Evolutionary conservation across 2,888 invertebrate species (phyloP).

Genomic region (Eupithecia pulchellata): DNA sequence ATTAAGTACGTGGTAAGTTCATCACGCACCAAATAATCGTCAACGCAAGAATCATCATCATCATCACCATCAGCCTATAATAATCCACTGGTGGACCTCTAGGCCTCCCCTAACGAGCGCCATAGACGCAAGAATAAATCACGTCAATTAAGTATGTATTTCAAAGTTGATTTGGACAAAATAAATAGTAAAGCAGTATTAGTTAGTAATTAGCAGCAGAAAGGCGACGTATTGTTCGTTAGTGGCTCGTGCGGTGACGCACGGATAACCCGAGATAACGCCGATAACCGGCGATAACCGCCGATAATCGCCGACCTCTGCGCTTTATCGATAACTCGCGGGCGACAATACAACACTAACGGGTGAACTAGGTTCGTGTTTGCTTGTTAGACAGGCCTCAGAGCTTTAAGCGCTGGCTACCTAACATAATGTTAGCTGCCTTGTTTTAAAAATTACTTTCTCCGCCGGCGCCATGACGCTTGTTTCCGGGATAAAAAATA

Average conservation of each 20-base stretch:
- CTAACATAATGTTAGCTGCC: neutral
- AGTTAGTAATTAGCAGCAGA: constrained; percentile 43
- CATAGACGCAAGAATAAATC: constrained; percentile 16
- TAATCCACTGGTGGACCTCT: no score
- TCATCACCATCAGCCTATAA: no score
- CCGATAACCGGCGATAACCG: constrained; percentile 41
- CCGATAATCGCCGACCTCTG: constrained; percentile 19
- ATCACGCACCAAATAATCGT: neutral
- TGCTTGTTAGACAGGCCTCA: neutral
- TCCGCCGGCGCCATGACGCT: neutral
- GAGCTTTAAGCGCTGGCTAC: neutral
- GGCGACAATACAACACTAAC: constrained; percentile 8
- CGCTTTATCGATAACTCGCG: constrained; percentile 15
- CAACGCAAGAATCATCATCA: constrained; percentile 7
- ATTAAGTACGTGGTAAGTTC: no score
- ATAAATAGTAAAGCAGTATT: constrained; percentile 21
- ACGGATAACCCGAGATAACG: constrained; percentile 40
- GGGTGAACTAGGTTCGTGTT: neutral
- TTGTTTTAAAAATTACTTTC: neutral
- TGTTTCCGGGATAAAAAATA: no score
- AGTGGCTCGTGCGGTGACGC: constrained; percentile 60
- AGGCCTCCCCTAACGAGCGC: no score
- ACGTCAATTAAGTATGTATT: constrained; percentile 19
- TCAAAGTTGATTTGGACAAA: constrained; percentile 21
- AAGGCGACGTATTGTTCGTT: constrained; percentile 20